Conservation (phyloP, 2,888 invertebrate species). For the Aethes cnicana region DNA sequence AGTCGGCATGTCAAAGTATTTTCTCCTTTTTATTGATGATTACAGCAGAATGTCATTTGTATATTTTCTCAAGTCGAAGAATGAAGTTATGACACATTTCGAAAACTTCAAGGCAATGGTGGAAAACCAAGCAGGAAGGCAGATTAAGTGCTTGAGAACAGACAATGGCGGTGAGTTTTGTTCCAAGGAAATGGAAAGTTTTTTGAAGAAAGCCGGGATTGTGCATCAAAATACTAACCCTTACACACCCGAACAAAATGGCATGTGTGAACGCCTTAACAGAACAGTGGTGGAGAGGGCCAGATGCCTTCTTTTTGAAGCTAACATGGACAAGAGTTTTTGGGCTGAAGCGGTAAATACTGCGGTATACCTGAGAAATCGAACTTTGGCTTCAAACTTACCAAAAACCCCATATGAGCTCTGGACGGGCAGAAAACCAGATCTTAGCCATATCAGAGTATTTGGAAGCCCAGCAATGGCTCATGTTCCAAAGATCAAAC, state of each 20-base stretch:
- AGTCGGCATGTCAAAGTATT: no score
- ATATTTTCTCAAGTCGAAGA: not conserved
- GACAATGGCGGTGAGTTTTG: constrained; percentile 31
- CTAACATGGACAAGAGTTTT: constrained; percentile 26
- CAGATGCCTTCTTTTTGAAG: constrained; percentile 31
- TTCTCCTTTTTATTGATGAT: no score
- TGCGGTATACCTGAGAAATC: constrained; percentile 33
- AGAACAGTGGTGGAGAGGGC: constrained; percentile 31
- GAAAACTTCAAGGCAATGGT: constrained; percentile 19
- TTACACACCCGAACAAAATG: constrained; percentile 35
- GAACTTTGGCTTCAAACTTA: constrained; percentile 13
- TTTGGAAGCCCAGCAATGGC: constrained; percentile 32
- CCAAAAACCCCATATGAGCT: constrained; percentile 17
- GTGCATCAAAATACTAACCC: constrained; percentile 33
- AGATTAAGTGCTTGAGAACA: constrained; percentile 25
- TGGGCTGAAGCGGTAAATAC: constrained; percentile 35
- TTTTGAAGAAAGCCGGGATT: constrained; percentile 26
- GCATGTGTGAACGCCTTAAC: constrained; percentile 29
- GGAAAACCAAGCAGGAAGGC: constrained; percentile 25
- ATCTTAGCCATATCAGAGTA: constrained; percentile 31
- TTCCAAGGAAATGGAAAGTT: constrained; percentile 31
- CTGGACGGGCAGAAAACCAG: constrained; percentile 33
- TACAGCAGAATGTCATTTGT: no score
- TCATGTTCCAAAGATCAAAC: no score
- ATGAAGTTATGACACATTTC: constrained; percentile 19